Conservation (phyloP, 2,113 vertebrate species). For the Cricetomys ansorgei region DNA sequence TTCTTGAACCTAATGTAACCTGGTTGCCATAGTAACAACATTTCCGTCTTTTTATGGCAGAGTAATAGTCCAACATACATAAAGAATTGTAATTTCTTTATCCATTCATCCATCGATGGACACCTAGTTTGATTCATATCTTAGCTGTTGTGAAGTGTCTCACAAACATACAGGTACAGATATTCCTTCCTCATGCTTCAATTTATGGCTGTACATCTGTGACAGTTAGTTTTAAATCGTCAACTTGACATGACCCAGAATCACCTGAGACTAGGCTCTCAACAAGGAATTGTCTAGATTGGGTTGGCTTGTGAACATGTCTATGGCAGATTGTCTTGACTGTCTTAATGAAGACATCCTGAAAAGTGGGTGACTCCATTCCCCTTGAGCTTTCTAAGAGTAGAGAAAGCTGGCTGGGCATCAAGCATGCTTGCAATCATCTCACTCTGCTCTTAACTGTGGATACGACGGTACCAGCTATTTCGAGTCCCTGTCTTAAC, state of each 20-base stretch:
- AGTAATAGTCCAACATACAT: background rate
- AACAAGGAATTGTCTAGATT: too few relatives aligned
- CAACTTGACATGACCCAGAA: background rate
- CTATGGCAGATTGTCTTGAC: background rate
- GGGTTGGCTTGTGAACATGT: background rate
- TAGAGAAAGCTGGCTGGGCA: background rate
- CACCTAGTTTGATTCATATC: background rate
- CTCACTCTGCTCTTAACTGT: background rate
- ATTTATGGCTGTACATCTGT: background rate
- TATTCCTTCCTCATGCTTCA: background rate
- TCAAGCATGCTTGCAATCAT: background rate
- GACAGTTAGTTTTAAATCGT: background rate
- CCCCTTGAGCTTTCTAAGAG: background rate
- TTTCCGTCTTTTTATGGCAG: background rate
- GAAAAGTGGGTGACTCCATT: background rate
- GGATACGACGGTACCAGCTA: background rate
- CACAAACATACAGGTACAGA: background rate
- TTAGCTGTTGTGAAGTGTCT: background rate
- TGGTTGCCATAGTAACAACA: background rate
- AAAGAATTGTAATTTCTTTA: background rate
- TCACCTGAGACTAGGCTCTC: background rate
- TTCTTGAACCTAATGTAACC: background rate
- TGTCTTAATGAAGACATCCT: background rate
- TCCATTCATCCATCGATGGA: background rate
- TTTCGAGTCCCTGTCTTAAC: background rate